Evolutionary conservation across 2,888 invertebrate genomes (phyloP).

Genomic region (Netelia virgata): DNA sequence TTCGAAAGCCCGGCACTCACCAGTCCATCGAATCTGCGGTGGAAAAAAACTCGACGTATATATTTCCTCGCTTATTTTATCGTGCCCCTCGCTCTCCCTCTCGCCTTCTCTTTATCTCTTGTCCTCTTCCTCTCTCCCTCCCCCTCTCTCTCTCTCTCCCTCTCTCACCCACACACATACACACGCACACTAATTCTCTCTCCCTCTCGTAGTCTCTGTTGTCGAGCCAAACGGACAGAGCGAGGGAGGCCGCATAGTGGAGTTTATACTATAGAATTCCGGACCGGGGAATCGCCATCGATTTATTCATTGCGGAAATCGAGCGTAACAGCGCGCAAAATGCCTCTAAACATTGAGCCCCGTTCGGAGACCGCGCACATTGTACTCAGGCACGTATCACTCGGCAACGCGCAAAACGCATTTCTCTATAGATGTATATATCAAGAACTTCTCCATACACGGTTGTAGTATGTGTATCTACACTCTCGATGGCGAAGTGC

Average conservation of each 20-base stretch:
- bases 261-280: constrained; percentile 62
- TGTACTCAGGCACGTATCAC: constrained; percentile 66
- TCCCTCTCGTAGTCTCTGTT: neutral
- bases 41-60: constrained; percentile 33
- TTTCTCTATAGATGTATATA: constrained; percentile 19
- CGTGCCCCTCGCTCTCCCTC: constrained; percentile 37
- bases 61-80: constrained; percentile 58
- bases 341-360: constrained; percentile 76
- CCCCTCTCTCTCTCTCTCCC: neutral
- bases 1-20: constrained; percentile 20
- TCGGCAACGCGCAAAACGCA: constrained; percentile 37
- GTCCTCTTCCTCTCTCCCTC: constrained; percentile 20
- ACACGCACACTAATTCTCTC: constrained; percentile 36
- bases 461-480: constrained; percentile 40
- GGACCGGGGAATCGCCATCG: constrained; percentile 69
- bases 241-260: constrained; percentile 9
- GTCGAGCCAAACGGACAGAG: constrained; percentile 16
- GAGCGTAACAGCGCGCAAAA: constrained; percentile 79
- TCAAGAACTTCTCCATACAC: constrained; percentile 5
- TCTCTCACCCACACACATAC: constrained; percentile 22
- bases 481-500: constrained; percentile 36
- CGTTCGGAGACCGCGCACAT: constrained; percentile 46
- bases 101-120: constrained; percentile 47
- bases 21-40: constrained; percentile 28
- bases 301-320: constrained; percentile 78